A percentile compares a stretch with the other conserved stretches of the same genome.
phyloP scores from a whole-genome alignment of 2,888 invertebrate genomes.

The Eupeodes luniger region DNA sequence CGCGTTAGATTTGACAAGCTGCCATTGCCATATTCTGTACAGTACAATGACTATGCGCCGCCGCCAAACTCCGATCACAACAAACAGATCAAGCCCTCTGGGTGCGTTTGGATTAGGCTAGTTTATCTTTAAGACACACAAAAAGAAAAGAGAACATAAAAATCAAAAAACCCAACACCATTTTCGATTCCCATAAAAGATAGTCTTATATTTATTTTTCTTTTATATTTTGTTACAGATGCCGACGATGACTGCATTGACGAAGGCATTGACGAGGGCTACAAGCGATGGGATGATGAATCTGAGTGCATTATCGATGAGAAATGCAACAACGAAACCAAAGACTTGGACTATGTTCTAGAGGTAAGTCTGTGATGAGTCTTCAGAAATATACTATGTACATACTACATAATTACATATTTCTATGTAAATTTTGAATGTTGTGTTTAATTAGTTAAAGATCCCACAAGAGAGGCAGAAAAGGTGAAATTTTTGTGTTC shows the following conservation, averaged over 20 bases:
- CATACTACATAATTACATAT: background rate
- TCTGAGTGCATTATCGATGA: constrained; percentile 81
- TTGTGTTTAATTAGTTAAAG: constrained; percentile 34
- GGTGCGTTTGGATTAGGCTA: constrained; percentile 42
- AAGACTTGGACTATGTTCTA: constrained; percentile 84
- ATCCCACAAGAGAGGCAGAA: constrained; percentile 28
- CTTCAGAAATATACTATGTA: background rate
- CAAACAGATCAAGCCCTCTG: constrained; percentile 22
- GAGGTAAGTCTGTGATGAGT: constrained; percentile 81
- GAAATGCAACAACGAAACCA: constrained; percentile 84
- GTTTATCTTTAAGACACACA: constrained; percentile 7
- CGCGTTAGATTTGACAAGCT: constrained; percentile 65
- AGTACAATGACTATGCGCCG: constrained; percentile 38
- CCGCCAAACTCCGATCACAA: constrained; percentile 47
- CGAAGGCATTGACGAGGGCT: constrained; percentile 91
- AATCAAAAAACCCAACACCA: background rate
- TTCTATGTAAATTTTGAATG: background rate
- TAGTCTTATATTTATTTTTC: constrained; percentile 44
- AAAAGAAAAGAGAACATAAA: constrained; percentile 19
- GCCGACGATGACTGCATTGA: constrained; percentile 96
- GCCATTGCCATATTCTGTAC: background rate
- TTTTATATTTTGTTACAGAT: constrained; percentile 83
- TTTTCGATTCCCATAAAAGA: constrained; percentile 28
- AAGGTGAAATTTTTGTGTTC: constrained; percentile 26
- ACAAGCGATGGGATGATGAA: constrained; percentile 85